phyloP scores from a whole-genome alignment of 2,113 vertebrate species.

The Pelecanoides urinatrix region DNA sequence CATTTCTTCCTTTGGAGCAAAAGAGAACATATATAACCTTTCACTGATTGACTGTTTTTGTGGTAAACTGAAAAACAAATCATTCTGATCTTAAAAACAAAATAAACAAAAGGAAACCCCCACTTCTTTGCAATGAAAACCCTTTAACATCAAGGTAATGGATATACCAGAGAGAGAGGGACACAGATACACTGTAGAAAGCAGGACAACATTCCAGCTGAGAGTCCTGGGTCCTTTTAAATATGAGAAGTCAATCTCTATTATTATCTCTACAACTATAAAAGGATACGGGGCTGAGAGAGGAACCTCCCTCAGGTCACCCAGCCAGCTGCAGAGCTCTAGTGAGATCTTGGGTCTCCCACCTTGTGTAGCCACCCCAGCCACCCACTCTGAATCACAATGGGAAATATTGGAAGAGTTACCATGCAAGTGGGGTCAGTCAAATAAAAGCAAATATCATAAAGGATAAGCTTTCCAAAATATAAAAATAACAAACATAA shows the following conservation, averaged over 20 bases:
- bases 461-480: not conserved
- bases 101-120: not conserved
- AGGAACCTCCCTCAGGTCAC: not conserved
- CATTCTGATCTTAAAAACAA: not conserved
- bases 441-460: not conserved
- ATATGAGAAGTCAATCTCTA: not conserved
- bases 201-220: not conserved
- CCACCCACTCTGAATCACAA: fast-evolving
- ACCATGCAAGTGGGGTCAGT: not conserved
- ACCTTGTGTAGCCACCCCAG: not conserved
- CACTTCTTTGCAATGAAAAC: not conserved
- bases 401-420: not conserved
- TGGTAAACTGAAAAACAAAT: not conserved
- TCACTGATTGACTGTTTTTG: not conserved
- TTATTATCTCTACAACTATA: not conserved
- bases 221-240: not conserved
- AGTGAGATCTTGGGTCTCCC: not conserved
- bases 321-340: not conserved
- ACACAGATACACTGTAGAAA: not conserved
- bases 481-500: not conserved
- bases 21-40: not conserved
- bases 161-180: not conserved
- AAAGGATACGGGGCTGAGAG: not conserved
- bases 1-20: not conserved
- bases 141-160: not conserved